Conservation (phyloP, 92 coral and sea anemone genomes). For the Montipora capitata region DNA sequence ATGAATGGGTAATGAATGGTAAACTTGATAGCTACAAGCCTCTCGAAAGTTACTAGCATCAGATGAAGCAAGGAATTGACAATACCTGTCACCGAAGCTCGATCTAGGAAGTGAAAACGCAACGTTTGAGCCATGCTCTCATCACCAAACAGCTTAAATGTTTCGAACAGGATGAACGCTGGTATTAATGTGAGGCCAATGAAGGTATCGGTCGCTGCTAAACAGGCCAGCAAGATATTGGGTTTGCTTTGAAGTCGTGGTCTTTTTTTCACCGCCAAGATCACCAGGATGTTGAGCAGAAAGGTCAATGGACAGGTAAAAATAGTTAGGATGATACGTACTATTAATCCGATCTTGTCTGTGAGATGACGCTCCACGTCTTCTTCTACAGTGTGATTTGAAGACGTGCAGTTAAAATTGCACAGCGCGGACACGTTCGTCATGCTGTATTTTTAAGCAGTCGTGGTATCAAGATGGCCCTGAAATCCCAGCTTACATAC, state of each 20-base stretch:
- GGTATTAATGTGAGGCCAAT: not conserved
- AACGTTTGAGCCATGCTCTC: not conserved
- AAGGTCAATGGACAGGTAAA: slow-evolving; percentile 16
- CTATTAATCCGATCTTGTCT: not conserved
- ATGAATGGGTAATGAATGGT: not conserved
- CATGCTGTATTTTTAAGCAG: too few relatives aligned
- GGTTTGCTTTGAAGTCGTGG: slow-evolving; percentile 17
- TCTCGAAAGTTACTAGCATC: slow-evolving; percentile 24
- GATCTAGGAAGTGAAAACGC: too few relatives aligned
- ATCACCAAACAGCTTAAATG: not conserved
- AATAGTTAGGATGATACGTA: not conserved
- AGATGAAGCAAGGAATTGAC: slow-evolving; percentile 4
- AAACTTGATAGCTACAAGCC: not conserved
- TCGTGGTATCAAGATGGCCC: too few relatives aligned
- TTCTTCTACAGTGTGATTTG: too few relatives aligned
- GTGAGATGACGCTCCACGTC: too few relatives aligned
- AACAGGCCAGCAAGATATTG: slow-evolving; percentile 21
- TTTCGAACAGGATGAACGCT: not conserved
- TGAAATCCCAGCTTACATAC: too few relatives aligned
- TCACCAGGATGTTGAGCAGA: slow-evolving; percentile 24
- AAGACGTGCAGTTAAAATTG: too few relatives aligned
- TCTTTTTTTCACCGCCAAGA: slow-evolving; percentile 23
- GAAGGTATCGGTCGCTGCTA: slow-evolving; percentile 4
- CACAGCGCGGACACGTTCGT: too few relatives aligned
- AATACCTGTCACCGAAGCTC: too few relatives aligned